Evolutionary conservation across 2,113 vertebrate species (phyloP).

Genomic region (Podiceps cristatus): DNA sequence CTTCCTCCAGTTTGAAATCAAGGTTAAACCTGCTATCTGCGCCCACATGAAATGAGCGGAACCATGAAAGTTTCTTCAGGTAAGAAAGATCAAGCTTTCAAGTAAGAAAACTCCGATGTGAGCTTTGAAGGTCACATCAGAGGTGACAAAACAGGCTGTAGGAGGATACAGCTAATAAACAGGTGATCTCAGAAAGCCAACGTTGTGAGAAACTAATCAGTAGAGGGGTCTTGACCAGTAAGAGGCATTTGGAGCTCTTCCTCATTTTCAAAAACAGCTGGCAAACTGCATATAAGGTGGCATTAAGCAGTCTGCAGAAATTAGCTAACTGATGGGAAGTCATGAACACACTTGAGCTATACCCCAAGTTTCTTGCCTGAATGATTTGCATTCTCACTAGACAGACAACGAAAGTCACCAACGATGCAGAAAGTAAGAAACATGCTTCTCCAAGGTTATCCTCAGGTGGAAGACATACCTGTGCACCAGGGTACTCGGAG

Average conservation of each 20-base stretch:
- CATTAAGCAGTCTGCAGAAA: background rate
- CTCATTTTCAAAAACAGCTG: background rate
- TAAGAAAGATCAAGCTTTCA: background rate
- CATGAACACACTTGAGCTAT: background rate
- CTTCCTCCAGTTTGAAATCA: background rate
- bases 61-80: background rate
- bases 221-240: background rate
- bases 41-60: background rate
- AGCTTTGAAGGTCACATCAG: background rate
- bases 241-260: background rate
- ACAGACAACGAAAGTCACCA: accelerated
- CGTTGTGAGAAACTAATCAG: background rate
- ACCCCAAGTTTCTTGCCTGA: background rate
- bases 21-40: background rate
- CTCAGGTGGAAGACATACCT: conserved; percentile 72
- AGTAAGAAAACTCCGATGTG: background rate
- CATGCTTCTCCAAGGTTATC: accelerated
- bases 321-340: background rate
- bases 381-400: accelerated
- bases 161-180: background rate
- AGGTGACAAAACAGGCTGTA: background rate
- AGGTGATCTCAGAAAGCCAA: background rate
- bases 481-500: conserved; percentile 86
- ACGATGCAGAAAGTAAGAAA: accelerated
- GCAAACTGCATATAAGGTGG: accelerated